These are phyloP conservation scores for Taphrorychus bicolor DNA, from an alignment of 2,888 invertebrate species.

Conservation along the genomic window DNA sequence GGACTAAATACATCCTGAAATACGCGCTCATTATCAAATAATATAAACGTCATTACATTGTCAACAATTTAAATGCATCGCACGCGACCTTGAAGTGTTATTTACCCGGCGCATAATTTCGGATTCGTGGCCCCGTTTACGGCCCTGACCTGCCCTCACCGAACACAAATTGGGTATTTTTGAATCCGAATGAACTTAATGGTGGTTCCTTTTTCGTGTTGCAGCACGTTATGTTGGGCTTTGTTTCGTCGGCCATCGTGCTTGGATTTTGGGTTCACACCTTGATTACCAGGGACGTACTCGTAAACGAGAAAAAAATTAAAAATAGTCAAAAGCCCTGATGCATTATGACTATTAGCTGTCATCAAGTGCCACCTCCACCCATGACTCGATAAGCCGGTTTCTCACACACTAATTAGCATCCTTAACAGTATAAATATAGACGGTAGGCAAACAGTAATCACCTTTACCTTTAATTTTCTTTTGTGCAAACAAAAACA, in stretches of 20 bases:
- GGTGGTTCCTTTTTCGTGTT: constrained; percentile 24
- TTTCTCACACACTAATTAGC: constrained; percentile 40
- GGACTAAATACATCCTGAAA: not conserved
- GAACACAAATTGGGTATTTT: constrained; percentile 34
- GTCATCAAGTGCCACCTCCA: constrained; percentile 4
- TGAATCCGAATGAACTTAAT: constrained; percentile 13
- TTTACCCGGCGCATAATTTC: constrained; percentile 33
- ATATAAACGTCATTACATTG: not conserved
- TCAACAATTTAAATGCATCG: constrained; percentile 1
- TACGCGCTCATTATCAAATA: not conserved
- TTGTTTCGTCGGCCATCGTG: not conserved
- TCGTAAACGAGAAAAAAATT: not conserved
- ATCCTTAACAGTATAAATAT: constrained; percentile 41
- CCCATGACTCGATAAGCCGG: constrained; percentile 21
- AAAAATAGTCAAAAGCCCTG: no score
- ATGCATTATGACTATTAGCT: not conserved
- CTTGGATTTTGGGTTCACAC: not conserved
- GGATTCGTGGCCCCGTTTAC: constrained; percentile 38
- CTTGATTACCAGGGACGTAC: not conserved
- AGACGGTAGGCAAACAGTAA: constrained; percentile 40
- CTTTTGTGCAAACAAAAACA: constrained; percentile 30
- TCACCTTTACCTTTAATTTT: constrained; percentile 40
- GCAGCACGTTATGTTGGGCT: not conserved
- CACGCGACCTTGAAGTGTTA: constrained; percentile 26
- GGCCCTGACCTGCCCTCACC: constrained; percentile 40